phyloP scores from a whole-genome alignment of 2,888 invertebrate genomes.

The Ormyrus thymus region DNA sequence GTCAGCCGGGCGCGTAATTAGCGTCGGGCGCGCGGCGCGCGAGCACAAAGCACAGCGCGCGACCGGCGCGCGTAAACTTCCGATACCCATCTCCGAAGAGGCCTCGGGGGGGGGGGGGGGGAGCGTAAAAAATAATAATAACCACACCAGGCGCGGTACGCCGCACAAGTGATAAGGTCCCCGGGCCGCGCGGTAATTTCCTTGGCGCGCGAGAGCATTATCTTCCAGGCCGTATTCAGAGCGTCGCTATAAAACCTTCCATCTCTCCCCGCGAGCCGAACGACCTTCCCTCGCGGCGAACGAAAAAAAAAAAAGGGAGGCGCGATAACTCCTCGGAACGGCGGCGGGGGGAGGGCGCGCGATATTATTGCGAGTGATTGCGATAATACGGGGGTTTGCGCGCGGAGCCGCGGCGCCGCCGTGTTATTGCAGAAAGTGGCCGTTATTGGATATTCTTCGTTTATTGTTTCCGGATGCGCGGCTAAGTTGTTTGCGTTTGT shows the following conservation, averaged over 20 bases:
- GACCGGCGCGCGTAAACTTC: not conserved
- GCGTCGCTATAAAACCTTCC: conserved; percentile 24
- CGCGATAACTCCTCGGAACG: conserved; percentile 17
- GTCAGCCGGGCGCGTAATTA: too few species aligned
- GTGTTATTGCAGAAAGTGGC: not conserved
- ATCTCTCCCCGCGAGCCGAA: conserved; percentile 11
- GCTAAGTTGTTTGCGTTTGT: not conserved
- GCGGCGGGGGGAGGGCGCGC: not conserved
- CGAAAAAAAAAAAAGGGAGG: not conserved
- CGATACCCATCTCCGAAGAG: conserved; percentile 24
- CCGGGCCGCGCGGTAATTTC: conserved; percentile 23
- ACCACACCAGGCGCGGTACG: too few species aligned
- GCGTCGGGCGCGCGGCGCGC: too few species aligned
- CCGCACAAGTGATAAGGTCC: conserved; percentile 12
- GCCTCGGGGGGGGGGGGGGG: too few species aligned
- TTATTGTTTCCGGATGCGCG: not conserved
- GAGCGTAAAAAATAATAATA: conserved; percentile 1
- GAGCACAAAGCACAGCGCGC: not conserved
- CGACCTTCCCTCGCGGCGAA: not conserved
- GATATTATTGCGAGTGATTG: conserved; percentile 46
- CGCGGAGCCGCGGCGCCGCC: not conserved
- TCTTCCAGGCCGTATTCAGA: conserved; percentile 27
- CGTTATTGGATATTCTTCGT: conserved; percentile 22
- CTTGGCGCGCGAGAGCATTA: conserved; percentile 28
- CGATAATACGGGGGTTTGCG: conserved; percentile 9